phyloP scores from a whole-genome alignment of 2,888 invertebrate species.

The Geotrupes spiniger region DNA sequence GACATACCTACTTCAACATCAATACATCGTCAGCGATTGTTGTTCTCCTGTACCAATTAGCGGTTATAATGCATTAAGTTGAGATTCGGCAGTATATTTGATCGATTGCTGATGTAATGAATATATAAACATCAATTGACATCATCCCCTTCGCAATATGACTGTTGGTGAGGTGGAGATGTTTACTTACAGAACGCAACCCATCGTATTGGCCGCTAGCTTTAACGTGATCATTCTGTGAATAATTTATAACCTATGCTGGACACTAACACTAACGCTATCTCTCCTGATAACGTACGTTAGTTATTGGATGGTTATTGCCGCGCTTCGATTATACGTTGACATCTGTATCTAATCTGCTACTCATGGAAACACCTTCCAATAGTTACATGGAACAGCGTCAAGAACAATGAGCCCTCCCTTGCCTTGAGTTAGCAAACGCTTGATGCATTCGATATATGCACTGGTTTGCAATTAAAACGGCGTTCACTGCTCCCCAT shows the following conservation, averaged over 20 bases:
- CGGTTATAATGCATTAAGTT: conserved; percentile 29
- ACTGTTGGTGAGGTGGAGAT: conserved; percentile 13
- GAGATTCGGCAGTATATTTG: conserved; percentile 29
- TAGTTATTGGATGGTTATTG: conserved; percentile 48
- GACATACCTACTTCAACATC: not conserved
- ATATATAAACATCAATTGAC: conserved; percentile 38
- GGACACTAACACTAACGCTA: conserved; percentile 27
- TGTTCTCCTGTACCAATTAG: conserved; percentile 31
- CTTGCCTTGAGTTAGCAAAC: conserved; percentile 28
- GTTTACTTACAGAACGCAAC: conserved; percentile 14
- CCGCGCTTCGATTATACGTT: not conserved
- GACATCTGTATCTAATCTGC: conserved; percentile 4
- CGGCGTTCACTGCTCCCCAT: conserved; percentile 34
- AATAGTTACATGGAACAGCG: not conserved
- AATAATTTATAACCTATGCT: conserved; percentile 4
- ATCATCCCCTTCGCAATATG: conserved; percentile 26
- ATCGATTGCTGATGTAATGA: conserved; percentile 31
- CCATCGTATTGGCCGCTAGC: not conserved
- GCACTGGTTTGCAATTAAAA: conserved; percentile 38
- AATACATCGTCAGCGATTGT: not conserved
- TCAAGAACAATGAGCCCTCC: conserved; percentile 8
- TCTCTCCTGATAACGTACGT: conserved; percentile 42
- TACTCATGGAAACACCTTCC: conserved; percentile 5
- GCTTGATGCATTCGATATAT: conserved; percentile 34
- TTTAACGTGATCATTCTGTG: conserved; percentile 1